These are phyloP conservation scores for Aphaenogaster floridana DNA, from an alignment of 1,140 invertebrate genomes.

Conservation along the genomic window DNA sequence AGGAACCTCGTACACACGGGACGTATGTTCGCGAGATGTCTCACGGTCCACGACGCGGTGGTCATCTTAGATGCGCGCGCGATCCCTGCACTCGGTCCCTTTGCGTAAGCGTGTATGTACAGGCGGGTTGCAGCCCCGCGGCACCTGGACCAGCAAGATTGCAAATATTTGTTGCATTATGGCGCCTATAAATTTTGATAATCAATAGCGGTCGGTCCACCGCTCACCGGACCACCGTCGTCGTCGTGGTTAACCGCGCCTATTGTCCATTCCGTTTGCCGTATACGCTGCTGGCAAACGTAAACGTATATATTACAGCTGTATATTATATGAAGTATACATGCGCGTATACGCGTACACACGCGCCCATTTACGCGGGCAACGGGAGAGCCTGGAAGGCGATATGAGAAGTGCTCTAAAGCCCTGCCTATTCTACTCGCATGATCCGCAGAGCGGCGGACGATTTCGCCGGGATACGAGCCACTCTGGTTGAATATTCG, in stretches of 20 bases:
- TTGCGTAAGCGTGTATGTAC: not conserved
- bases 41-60: not conserved
- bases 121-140: not conserved
- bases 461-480: slow-evolving; percentile 19
- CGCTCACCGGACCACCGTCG: slow-evolving; percentile 1
- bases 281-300: not conserved
- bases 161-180: slow-evolving; percentile 68
- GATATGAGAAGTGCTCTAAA: not conserved
- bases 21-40: not conserved
- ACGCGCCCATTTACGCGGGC: not conserved
- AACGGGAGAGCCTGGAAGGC: not conserved
- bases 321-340: slow-evolving; percentile 49
- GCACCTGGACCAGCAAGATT: slow-evolving; percentile 42
- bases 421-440: slow-evolving; percentile 16
- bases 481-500: slow-evolving; percentile 34
- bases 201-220: slow-evolving; percentile 58
- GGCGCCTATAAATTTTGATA: slow-evolving; percentile 67
- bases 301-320: not conserved
- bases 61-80: not conserved
- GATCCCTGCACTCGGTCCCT: not conserved
- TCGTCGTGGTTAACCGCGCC: slow-evolving; percentile 50
- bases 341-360: not conserved
- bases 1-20: not conserved
- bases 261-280: slow-evolving; percentile 59
- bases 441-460: not conserved